Conservation (phyloP, 64 coral and sea anemone genomes). For the Porites lutea region DNA sequence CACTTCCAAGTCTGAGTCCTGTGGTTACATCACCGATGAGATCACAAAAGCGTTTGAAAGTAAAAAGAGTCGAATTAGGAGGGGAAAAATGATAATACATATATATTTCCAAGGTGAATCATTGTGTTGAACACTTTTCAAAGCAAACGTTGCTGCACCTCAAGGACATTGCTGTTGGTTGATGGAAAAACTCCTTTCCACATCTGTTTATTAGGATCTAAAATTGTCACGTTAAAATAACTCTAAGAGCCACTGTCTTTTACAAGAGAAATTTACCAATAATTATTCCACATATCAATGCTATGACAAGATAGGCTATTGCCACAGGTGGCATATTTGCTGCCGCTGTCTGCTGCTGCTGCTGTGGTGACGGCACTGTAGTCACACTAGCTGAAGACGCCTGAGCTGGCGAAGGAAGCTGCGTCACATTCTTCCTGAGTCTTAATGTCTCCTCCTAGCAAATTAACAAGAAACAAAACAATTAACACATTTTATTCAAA, state of each 20-base stretch:
- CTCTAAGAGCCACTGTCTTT: not conserved
- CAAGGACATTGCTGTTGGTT: not conserved
- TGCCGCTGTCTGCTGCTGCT: no score
- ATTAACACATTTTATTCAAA: not conserved
- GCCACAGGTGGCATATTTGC: constrained; percentile 6
- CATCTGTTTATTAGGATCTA: constrained; percentile 9
- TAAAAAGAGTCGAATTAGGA: not conserved
- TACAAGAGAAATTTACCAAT: constrained; percentile 65
- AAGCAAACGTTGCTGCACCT: not conserved
- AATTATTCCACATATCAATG: constrained; percentile 55
- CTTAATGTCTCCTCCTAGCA: constrained; percentile 76
- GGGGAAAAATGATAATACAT: not conserved
- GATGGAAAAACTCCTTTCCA: not conserved
- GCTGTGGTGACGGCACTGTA: not conserved
- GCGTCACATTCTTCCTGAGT: constrained; percentile 74
- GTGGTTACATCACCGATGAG: not conserved
- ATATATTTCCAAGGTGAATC: not conserved
- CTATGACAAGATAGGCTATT: constrained; percentile 51
- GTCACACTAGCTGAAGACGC: not conserved
- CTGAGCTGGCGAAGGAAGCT: not conserved
- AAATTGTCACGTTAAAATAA: constrained; percentile 17
- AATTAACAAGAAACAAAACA: not conserved
- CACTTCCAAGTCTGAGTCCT: no score
- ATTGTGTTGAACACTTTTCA: not conserved
- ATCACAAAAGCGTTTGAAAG: not conserved